phyloP scores from a whole-genome alignment of 2,797 vertebrate species.

The Oreortyx pictus region DNA sequence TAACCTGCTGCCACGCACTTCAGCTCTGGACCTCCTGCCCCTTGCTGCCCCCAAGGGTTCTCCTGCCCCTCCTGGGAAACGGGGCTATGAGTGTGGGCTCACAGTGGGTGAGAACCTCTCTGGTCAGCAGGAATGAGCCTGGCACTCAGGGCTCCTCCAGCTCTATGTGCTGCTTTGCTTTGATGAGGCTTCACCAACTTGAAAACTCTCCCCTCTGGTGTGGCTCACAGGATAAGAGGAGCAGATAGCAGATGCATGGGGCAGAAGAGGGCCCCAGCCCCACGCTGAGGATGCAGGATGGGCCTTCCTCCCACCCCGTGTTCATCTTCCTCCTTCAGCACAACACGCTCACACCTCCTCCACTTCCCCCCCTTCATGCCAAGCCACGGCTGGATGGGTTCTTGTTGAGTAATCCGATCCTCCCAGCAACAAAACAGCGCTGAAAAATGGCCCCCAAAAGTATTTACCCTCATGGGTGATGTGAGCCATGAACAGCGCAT shows the following conservation, averaged over 20 bases:
- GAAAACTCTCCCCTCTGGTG: not conserved
- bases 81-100: not conserved
- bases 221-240: not conserved
- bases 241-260: not conserved
- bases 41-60: not conserved
- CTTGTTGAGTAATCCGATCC: not conserved
- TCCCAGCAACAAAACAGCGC: not conserved
- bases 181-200: not conserved
- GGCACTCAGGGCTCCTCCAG: not conserved
- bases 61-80: not conserved
- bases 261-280: not conserved
- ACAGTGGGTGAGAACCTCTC: not conserved
- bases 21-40: not conserved
- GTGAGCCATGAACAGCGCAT: not conserved
- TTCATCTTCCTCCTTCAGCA: not conserved
- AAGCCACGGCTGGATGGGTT: not conserved
- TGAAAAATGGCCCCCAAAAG: not conserved
- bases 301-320: not conserved
- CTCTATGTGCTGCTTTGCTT: not conserved
- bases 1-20: not conserved
- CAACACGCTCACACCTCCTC: not conserved
- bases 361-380: not conserved
- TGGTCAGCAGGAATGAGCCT: not conserved
- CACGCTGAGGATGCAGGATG: not conserved
- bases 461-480: not conserved